A percentile compares a stretch with the other conserved stretches of the same genome.
phyloP scores from a whole-genome alignment of 2,797 vertebrate species.

The Esox lucius region DNA sequence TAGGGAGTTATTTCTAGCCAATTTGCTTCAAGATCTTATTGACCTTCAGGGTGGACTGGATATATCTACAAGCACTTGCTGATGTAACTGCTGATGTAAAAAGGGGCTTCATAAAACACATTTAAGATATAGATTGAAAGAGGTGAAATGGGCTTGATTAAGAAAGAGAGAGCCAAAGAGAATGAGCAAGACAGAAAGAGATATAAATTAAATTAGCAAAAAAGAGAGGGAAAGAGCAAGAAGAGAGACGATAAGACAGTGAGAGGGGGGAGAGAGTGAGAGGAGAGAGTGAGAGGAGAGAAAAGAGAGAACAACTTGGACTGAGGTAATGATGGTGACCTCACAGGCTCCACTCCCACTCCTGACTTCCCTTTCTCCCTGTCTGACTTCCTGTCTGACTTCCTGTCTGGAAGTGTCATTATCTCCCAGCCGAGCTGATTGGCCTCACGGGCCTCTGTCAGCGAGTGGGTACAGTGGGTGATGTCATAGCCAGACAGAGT shows the following conservation, averaged over 20 bases:
- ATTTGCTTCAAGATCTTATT: too few relatives aligned
- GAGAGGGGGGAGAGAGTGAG: slow-evolving; percentile 13
- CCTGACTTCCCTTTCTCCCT: slow-evolving; percentile 39
- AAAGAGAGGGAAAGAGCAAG: background rate
- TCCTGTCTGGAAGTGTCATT: slow-evolving; percentile 42
- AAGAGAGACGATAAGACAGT: slow-evolving; percentile 21
- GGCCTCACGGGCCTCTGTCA: slow-evolving; percentile 6
- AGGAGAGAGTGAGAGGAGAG: background rate
- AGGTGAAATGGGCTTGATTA: too few relatives aligned
- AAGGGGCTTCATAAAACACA: too few relatives aligned
- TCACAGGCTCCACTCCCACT: slow-evolving; percentile 27
- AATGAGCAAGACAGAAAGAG: too few relatives aligned
- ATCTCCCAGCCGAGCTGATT: slow-evolving; percentile 33
- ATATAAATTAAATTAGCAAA: too few relatives aligned
- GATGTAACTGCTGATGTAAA: too few relatives aligned
- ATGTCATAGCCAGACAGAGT: too few relatives aligned
- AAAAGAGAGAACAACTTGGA: background rate
- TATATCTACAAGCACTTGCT: too few relatives aligned
- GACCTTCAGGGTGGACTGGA: too few relatives aligned
- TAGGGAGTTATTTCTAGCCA: too few relatives aligned
- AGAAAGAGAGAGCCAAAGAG: too few relatives aligned
- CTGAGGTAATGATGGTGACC: slow-evolving; percentile 34
- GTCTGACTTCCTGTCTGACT: slow-evolving; percentile 41
- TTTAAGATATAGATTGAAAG: too few relatives aligned
- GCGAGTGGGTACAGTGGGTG: background rate